Conservation (phyloP, 2,113 vertebrate species). For the Bos indicus region DNA sequence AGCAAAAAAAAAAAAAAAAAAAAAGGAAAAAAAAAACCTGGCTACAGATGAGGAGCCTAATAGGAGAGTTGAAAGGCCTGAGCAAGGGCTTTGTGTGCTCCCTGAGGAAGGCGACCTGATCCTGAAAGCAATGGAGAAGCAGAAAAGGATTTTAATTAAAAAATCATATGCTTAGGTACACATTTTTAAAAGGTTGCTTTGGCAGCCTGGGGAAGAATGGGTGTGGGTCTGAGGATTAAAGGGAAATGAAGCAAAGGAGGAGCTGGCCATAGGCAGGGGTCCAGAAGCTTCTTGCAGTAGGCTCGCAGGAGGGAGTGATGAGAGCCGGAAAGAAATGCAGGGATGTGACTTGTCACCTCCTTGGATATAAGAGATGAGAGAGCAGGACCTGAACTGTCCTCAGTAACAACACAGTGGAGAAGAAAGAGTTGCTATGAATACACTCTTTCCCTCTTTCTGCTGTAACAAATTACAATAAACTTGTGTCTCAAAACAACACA, state of each 20-base stretch:
- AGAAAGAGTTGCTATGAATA: background rate
- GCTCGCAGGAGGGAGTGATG: background rate
- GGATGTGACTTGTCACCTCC: background rate
- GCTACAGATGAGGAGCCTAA: background rate
- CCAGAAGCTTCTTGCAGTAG: background rate
- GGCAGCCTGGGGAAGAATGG: background rate
- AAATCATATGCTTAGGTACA: background rate
- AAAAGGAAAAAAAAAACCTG: background rate
- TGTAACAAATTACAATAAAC: background rate
- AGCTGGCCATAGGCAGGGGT: rapidly evolving
- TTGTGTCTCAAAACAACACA: background rate
- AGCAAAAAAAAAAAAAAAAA: background rate
- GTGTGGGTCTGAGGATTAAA: background rate
- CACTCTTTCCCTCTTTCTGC: background rate
- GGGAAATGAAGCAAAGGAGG: background rate
- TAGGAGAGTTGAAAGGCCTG: background rate
- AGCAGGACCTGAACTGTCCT: too few relatives aligned
- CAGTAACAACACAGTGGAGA: background rate
- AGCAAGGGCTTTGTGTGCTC: background rate
- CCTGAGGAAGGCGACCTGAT: background rate
- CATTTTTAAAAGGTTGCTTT: background rate
- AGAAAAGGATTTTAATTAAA: background rate
- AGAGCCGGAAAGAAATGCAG: background rate
- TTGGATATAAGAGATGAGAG: background rate
- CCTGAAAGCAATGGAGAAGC: background rate